These are phyloP conservation scores for Vombatus ursinus DNA, from an alignment of 2,113 vertebrate genomes.

Conservation along the genomic window DNA sequence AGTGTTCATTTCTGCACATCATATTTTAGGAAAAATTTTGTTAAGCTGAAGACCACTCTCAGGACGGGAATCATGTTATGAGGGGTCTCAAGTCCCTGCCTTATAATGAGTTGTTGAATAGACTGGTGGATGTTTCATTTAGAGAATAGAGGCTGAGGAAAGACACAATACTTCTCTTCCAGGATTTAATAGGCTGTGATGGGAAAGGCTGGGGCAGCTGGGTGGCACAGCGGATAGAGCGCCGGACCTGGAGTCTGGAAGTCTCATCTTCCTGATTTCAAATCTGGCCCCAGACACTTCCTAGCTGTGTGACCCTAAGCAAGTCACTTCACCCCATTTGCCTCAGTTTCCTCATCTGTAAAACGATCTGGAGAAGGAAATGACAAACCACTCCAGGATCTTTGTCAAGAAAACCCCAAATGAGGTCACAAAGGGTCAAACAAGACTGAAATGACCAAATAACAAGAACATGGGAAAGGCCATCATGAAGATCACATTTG, in stretches of 20 bases:
- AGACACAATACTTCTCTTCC: background rate
- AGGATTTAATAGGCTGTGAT: background rate
- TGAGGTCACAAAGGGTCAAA: background rate
- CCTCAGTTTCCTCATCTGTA: background rate
- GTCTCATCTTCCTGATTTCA: no score
- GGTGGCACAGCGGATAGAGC: background rate
- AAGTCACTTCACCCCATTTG: background rate
- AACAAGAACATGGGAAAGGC: background rate
- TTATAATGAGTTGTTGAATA: background rate
- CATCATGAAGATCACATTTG: background rate
- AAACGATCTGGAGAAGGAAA: background rate
- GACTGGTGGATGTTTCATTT: background rate
- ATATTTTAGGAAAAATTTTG: background rate
- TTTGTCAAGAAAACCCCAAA: background rate
- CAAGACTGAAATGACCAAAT: background rate
- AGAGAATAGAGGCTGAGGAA: background rate
- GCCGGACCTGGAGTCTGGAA: background rate
- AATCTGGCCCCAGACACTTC: background rate
- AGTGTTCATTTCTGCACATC: background rate
- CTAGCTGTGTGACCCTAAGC: background rate
- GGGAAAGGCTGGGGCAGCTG: background rate
- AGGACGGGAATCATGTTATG: background rate
- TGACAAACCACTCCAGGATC: background rate
- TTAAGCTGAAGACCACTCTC: background rate
- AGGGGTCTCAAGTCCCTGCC: background rate